phyloP scores from a whole-genome alignment of 2,113 vertebrate species.

The Zingel zingel region DNA sequence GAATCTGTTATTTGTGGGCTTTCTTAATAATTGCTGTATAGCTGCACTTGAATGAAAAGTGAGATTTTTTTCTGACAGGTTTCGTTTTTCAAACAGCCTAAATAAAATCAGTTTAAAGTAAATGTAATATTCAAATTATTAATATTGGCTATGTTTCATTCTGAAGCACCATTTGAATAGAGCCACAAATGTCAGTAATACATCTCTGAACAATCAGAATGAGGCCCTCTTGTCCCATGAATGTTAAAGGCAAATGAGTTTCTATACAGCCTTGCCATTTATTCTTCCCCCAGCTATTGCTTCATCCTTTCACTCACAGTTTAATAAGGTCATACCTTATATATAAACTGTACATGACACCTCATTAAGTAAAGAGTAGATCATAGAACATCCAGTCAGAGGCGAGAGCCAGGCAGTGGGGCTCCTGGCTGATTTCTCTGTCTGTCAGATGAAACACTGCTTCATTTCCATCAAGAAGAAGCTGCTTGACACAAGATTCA shows the following conservation, averaged over 20 bases:
- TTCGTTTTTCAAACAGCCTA: slow-evolving; percentile 12
- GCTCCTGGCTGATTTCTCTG: slow-evolving; percentile 41
- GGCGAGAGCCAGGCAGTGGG: slow-evolving; percentile 19
- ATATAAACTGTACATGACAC: slow-evolving; percentile 80
- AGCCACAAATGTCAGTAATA: slow-evolving; percentile 22
- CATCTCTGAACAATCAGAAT: slow-evolving; percentile 33
- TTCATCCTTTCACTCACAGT: slow-evolving; percentile 64
- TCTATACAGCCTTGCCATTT: slow-evolving; percentile 50
- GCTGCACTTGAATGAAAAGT: slow-evolving; percentile 14
- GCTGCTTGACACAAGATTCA: not conserved
- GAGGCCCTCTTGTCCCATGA: slow-evolving; percentile 34
- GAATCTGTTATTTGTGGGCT: slow-evolving; percentile 2
- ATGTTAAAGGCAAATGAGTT: slow-evolving; percentile 35
- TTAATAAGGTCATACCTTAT: slow-evolving; percentile 84
- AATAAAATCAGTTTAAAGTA: slow-evolving; percentile 50
- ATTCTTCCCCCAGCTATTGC: slow-evolving; percentile 51
- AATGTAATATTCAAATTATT: not conserved
- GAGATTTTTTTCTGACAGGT: not conserved
- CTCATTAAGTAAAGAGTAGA: slow-evolving; percentile 76
- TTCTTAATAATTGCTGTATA: not conserved
- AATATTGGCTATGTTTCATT: slow-evolving; percentile 10
- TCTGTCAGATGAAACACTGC: slow-evolving; percentile 22
- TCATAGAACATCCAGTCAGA: slow-evolving; percentile 49
- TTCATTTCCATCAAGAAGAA: slow-evolving; percentile 38
- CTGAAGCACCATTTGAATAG: slow-evolving; percentile 13